Conservation (phyloP, 1,140 invertebrate species). For the Tribolium madens region DNA sequence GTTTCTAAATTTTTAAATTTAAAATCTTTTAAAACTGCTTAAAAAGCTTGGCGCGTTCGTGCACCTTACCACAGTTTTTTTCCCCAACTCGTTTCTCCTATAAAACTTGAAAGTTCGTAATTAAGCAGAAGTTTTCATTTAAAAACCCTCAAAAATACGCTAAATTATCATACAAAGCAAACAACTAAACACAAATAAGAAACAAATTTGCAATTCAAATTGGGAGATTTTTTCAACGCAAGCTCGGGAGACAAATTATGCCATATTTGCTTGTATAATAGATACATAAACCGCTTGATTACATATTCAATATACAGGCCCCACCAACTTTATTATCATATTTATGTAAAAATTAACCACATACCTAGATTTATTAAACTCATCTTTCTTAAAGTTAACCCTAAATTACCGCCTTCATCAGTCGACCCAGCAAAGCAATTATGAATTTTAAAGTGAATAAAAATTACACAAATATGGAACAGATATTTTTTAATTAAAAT, state of each 20-base stretch:
- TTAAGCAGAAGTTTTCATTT: constrained; percentile 23
- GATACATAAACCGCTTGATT: constrained; percentile 30
- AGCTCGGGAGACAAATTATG: constrained; percentile 11
- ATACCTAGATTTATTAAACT: constrained; percentile 15
- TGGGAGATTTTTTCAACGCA: not conserved
- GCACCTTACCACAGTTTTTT: not conserved
- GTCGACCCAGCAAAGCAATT: not conserved
- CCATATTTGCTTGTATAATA: constrained; percentile 30
- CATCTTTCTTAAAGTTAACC: not conserved
- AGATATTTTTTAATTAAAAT: too few species aligned
- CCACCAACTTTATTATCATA: constrained; percentile 20
- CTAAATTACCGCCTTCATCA: not conserved
- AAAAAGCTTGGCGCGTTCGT: constrained; percentile 13
- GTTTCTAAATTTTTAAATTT: constrained; percentile 37
- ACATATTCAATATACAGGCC: constrained; percentile 17
- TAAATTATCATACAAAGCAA: constrained; percentile 36
- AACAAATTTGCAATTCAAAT: constrained; percentile 15
- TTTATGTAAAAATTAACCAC: constrained; percentile 10
- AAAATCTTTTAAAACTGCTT: constrained; percentile 27
- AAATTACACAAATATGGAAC: not conserved
- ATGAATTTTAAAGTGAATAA: not conserved
- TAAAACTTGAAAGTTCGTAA: constrained; percentile 10
- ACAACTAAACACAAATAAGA: constrained; percentile 36
- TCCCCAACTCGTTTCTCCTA: not conserved
- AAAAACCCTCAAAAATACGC: constrained; percentile 2